Percentiles rank a stretch among this genome's conserved stretches.
Conservation (phyloP, 2,797 vertebrate species). For the Potorous gilbertii region DNA sequence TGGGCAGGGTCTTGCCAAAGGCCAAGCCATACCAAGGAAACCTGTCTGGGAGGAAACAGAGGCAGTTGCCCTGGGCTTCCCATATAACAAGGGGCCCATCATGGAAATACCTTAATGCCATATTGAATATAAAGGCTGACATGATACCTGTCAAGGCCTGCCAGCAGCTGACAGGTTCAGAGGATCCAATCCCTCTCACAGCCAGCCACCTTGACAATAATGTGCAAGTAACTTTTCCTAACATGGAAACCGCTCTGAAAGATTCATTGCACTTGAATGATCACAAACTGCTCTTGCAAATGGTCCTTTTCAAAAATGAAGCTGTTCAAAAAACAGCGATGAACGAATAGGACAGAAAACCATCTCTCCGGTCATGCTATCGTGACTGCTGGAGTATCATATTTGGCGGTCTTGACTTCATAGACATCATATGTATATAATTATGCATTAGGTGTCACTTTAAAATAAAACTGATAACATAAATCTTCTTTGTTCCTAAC, state of each 20-base stretch:
- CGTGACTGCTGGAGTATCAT: background rate
- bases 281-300: background rate
- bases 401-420: background rate
- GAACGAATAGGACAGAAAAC: background rate
- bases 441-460: background rate
- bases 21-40: background rate
- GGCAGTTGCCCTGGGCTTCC: background rate
- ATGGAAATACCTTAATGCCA: background rate
- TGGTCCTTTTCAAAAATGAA: conserved; percentile 34
- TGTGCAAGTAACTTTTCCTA: conserved; percentile 36
- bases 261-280: background rate
- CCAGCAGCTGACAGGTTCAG: conserved; percentile 46
- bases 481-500: background rate
- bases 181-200: background rate
- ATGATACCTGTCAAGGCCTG: conserved; percentile 1
- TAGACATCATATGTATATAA: background rate
- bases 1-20: background rate
- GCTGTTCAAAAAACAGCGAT: background rate
- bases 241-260: background rate
- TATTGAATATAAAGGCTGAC: conserved; percentile 18
- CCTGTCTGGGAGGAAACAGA: background rate
- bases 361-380: background rate
- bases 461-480: background rate
- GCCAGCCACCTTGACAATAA: conserved; percentile 39
- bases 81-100: background rate